Evolutionary conservation across 2,113 vertebrate genomes (phyloP), one percentile per base, ranked within the genome.

Genomic region (Sorex araneus): DNA sequence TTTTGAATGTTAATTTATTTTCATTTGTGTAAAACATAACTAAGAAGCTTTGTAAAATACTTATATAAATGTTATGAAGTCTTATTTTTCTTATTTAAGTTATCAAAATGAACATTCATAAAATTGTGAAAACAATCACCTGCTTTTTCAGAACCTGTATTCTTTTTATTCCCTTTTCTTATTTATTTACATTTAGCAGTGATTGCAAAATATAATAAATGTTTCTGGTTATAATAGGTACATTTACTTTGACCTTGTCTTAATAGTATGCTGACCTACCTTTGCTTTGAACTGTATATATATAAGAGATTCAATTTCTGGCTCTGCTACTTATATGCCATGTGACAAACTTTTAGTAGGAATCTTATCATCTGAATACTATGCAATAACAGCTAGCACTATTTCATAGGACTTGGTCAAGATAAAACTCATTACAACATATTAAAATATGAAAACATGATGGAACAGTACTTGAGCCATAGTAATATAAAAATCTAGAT

Each of bases 331-430:
- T 87, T 92, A 57, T 7, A 40, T 78, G 12, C 45, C 81, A 7
- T 50, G 19, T 57, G n/a, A 66, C 32, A 91, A 36, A 89, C 27
- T 79, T 82, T 74, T 16, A 64, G 18, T 18, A 82, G 16, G 86
- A n/a, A 91, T 73, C 92, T 93, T 21, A 27, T 93, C 21, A 71
- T 90, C 32, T 70, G 32, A 84, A 71, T 87, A 60, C 40, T 30
- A 87, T 86, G n/a, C 54, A 91, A 63, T 74, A 27, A 70, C 86
- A 84, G 70, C 10, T 40, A 40, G 74, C 9, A 13, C 21, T 81
- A 67, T 54, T 45, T 95, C 60, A 57, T 13, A 90, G 15, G 7
- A 23, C 21, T 76, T 79, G 73, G 32, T 83, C 77, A 87, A 30
- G 28, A 7, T 40, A 40, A 40, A 40, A 40, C 40, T 40, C 40